phyloP scores from a whole-genome alignment of 2,888 invertebrate genomes.

The Neocrepidodera transversa region DNA sequence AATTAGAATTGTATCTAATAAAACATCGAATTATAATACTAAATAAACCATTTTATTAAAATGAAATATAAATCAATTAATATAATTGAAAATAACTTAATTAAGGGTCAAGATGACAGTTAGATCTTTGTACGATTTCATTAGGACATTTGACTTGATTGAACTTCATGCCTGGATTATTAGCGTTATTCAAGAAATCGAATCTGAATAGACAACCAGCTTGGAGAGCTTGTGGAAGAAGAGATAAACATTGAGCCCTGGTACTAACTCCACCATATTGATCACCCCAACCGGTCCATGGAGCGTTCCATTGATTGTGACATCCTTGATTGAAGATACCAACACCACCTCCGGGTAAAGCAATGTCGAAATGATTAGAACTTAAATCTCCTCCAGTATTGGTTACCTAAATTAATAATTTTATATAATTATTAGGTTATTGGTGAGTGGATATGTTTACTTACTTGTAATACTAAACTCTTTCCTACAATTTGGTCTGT shows the following conservation, averaged over 20 bases:
- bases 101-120: constrained; percentile 1
- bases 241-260: background rate
- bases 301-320: constrained; percentile 40
- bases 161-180: background rate
- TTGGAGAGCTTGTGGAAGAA: background rate
- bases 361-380: constrained; percentile 25
- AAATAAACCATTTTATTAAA: too few species aligned
- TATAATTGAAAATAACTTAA: too few species aligned
- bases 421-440: background rate
- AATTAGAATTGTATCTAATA: too few species aligned
- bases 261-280: constrained; percentile 42
- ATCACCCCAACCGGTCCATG: constrained; percentile 40
- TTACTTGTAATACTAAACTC: constrained; percentile 31
- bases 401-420: constrained; percentile 20
- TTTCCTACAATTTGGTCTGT: constrained; percentile 32
- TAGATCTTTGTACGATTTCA: background rate
- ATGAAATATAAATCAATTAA: too few species aligned
- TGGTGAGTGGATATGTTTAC: too few species aligned
- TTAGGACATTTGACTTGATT: background rate
- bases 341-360: constrained; percentile 28
- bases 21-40: too few species aligned
- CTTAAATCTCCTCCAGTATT: constrained; percentile 36
- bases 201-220: constrained; percentile 11
- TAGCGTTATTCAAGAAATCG: background rate
- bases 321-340: constrained; percentile 40